Evolutionary conservation across 2,113 vertebrate species (phyloP).

Genomic region (Tragulus kanchil): DNA sequence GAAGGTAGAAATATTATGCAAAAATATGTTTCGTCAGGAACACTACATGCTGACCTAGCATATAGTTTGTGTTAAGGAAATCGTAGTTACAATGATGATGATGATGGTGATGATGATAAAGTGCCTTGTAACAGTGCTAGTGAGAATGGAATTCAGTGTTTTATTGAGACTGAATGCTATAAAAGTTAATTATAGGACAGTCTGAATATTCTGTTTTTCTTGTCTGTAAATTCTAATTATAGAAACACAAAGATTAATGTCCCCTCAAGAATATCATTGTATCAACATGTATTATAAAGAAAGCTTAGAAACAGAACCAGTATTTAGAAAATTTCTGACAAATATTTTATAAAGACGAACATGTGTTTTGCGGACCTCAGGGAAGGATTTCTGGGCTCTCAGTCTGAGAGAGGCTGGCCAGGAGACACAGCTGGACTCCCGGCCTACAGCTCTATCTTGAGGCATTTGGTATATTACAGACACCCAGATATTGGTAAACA

Average conservation of each 20-base stretch:
- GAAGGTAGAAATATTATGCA: neutral
- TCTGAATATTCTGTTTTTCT: neutral
- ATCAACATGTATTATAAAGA: neutral
- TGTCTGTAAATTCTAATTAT: neutral
- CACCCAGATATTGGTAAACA: neutral
- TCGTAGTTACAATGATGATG: neutral
- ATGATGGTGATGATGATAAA: neutral
- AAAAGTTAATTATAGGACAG: neutral
- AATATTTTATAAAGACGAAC: neutral
- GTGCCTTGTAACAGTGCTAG: neutral
- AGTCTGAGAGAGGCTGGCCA: neutral
- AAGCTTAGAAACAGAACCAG: conserved; percentile 2
- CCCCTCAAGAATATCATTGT: neutral
- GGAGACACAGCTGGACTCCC: neutral
- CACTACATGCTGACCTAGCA: neutral
- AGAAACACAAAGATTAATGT: neutral
- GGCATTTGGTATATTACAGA: neutral
- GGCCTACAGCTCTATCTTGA: neutral
- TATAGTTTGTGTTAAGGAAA: neutral
- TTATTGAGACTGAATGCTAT: neutral
- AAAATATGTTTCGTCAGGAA: neutral
- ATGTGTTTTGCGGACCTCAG: neutral
- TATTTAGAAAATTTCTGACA: neutral
- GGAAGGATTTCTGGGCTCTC: neutral
- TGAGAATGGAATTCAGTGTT: neutral